phyloP scores from a whole-genome alignment of 2,888 invertebrate genomes.

The Temnothorax rugatulus region DNA sequence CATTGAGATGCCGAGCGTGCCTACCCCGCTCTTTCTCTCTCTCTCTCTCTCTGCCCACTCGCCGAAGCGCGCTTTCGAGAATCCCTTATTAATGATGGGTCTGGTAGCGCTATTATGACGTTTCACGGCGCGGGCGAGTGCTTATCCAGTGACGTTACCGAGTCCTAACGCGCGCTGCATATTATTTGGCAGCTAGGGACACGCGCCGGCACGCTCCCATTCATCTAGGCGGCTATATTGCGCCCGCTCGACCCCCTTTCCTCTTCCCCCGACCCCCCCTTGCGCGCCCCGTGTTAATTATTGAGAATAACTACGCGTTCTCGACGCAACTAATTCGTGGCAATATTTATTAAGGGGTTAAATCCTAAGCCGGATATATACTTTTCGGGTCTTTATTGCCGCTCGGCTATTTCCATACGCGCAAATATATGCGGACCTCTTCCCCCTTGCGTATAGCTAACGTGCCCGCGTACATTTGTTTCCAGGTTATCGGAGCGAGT shows the following conservation, averaged over 20 bases:
- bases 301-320: constrained; percentile 41
- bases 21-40: not conserved
- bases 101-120: constrained; percentile 73
- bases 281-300: constrained; percentile 29
- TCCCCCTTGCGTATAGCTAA: not conserved
- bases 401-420: not conserved
- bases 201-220: constrained; percentile 85
- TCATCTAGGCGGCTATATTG: constrained; percentile 72
- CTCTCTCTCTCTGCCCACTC: not conserved
- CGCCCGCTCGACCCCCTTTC: constrained; percentile 22
- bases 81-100: constrained; percentile 80
- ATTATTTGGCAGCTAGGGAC: constrained; percentile 78
- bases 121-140: constrained; percentile 73
- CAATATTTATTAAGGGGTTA: constrained; percentile 40
- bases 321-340: not conserved
- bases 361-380: constrained; percentile 4
- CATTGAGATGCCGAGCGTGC: not conserved
- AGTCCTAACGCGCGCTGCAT: constrained; percentile 55
- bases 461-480: constrained; percentile 9
- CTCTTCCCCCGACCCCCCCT: not conserved
- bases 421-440: not conserved
- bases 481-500: constrained; percentile 79
- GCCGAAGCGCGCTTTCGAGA: constrained; percentile 72
- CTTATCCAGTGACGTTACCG: constrained; percentile 56
- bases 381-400: not conserved